These are phyloP conservation scores for Premnoplex brunnescens DNA, from an alignment of 2,797 vertebrate species.

Conservation along the genomic window DNA sequence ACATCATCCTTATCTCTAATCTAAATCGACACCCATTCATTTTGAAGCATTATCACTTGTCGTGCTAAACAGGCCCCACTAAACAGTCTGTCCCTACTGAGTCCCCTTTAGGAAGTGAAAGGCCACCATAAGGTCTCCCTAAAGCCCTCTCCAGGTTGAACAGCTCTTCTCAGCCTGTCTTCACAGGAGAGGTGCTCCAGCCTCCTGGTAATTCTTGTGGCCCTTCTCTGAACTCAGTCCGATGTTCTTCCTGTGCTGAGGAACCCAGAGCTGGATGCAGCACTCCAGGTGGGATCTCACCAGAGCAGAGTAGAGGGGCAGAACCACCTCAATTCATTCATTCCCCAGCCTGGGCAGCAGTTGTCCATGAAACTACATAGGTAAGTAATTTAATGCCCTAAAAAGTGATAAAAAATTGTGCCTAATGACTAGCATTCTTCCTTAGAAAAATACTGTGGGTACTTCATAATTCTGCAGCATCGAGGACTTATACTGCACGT, in stretches of 20 bases:
- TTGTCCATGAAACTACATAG: not conserved
- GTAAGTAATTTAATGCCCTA: not conserved
- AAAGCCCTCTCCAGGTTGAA: not conserved
- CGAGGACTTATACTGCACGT: rapidly evolving
- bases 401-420: not conserved
- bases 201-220: not conserved
- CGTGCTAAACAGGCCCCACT: not conserved
- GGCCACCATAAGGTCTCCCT: not conserved
- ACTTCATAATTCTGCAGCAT: not conserved
- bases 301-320: not conserved
- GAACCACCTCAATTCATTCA: not conserved
- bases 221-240: not conserved
- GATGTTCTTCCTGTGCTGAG: not conserved
- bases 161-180: not conserved
- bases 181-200: not conserved
- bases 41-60: not conserved
- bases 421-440: not conserved
- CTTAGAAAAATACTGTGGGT: not conserved
- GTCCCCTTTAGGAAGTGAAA: not conserved
- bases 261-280: not conserved
- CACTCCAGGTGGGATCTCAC: not conserved
- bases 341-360: not conserved
- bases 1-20: not conserved
- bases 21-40: not conserved
- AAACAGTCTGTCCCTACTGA: not conserved